Evolutionary conservation across 2,888 invertebrate species (phyloP).

Genomic region (Athetis lepigone): DNA sequence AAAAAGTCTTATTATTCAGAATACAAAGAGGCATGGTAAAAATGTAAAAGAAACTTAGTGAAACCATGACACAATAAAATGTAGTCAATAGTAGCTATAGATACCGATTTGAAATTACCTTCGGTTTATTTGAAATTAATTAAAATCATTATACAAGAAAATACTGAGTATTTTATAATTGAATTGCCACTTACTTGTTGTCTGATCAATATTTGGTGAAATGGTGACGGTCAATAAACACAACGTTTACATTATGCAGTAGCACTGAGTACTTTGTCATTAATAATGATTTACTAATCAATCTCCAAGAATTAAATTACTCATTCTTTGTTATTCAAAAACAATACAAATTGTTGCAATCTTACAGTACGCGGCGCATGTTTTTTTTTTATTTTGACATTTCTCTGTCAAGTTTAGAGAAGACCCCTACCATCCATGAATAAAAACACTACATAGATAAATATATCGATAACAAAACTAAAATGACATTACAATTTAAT

Average conservation of each 20-base stretch:
- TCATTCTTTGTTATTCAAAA: slow-evolving; percentile 54
- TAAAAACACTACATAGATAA: background rate
- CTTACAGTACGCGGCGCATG: slow-evolving; percentile 31
- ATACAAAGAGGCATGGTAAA: slow-evolving; percentile 5
- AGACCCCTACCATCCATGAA: background rate
- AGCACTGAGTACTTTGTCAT: slow-evolving; percentile 15
- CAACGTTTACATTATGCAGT: slow-evolving; percentile 53
- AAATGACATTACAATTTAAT: no score
- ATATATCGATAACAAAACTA: slow-evolving; percentile 13
- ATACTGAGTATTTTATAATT: background rate
- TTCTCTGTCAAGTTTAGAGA: slow-evolving; percentile 5
- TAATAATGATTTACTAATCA: slow-evolving; percentile 17
- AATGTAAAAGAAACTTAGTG: slow-evolving; percentile 4
- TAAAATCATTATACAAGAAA: background rate
- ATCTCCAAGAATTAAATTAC: slow-evolving; percentile 33
- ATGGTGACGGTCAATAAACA: slow-evolving; percentile 34
- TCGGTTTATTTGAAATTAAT: background rate
- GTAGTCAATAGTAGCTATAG: background rate
- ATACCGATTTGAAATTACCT: background rate
- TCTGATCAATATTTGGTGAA: slow-evolving; percentile 39
- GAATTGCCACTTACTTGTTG: slow-evolving; percentile 53
- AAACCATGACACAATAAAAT: slow-evolving; percentile 11
- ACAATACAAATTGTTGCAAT: slow-evolving; percentile 49
- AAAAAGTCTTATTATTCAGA: background rate
- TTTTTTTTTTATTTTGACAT: slow-evolving; percentile 56